Base-by-base conservation (phyloP, 1,140 invertebrate species). In the Solen grandis region DNA sequence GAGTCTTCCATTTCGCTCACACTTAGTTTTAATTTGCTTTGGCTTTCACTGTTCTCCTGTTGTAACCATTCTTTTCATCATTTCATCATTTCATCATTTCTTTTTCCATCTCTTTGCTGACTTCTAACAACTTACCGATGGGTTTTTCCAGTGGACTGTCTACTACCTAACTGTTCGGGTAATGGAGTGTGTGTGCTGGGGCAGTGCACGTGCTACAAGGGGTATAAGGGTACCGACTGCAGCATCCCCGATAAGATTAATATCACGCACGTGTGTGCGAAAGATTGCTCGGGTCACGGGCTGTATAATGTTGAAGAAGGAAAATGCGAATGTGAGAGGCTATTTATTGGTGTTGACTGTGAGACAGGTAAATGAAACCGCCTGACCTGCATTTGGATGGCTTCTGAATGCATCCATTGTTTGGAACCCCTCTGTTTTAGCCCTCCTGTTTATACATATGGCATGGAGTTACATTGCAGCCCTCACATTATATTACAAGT, bases 151-250 rank as follows among this genome's bases (percentile, higher is more conserved):
- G 91, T 91, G 57, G 89, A 89, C 85, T 92, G 91, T 82, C 77
- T 90, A 50, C 69, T 87, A 92, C 97, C 98, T 1, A 97, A 96
- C 54, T 99, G 99, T 91, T 97, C 96, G 0, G 96, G 96, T 14
- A 97, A 99, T 89, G 99, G 99, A 19, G 97, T 98, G 85, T 99
- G 98, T 92, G 95, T 97, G 13, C 96, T 97, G 82, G 99, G 99
- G 1, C 94, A 95, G n/a, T 99, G 99, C 92, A 95, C 98, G 38
- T 99, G 99, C 92, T 99, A 99, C 91, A 97, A 98, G 88, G 98
- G 98, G 0, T 99, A 97, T 96, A 96, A 97, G 91, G 98, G 98
- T 0, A 88, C 93, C 0, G 97, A 98, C 88, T 99, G 99, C 91
- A 95, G 95, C 68, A 95, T 99, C 78, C 96, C 97, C 36, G 95